Evolutionary conservation across 2,113 vertebrate species (phyloP).

Genomic region (Anguilla japonica): DNA sequence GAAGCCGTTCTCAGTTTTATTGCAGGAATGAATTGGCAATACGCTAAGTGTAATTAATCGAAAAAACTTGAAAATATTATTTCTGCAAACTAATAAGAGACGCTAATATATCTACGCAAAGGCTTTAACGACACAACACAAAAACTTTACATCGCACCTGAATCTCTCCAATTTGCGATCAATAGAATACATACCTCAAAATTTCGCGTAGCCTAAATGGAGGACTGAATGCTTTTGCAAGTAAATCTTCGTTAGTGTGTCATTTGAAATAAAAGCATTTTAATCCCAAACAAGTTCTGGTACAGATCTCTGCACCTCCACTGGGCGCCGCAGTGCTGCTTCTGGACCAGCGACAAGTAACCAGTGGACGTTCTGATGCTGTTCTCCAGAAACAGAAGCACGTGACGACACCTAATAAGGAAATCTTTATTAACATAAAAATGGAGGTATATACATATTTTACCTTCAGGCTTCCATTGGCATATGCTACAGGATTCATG

Average conservation of each 20-base stretch:
- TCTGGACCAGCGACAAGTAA: constrained; percentile 16
- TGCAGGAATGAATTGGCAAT: not conserved
- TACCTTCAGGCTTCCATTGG: not conserved
- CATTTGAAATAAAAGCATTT: constrained; percentile 6
- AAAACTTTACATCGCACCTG: not conserved
- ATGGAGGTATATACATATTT: not conserved
- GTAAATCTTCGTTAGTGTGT: not conserved
- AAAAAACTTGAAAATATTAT: not conserved
- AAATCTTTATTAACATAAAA: constrained; percentile 7
- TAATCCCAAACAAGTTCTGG: constrained; percentile 1
- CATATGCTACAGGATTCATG: not conserved
- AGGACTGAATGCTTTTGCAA: not conserved
- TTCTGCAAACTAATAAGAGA: not conserved
- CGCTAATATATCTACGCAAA: not conserved
- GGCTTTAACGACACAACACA: not conserved
- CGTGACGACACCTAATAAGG: constrained; percentile 22
- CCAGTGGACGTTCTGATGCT: not conserved
- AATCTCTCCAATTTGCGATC: not conserved
- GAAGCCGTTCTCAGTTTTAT: not conserved
- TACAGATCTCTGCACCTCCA: not conserved
- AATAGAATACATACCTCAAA: constrained; percentile 8
- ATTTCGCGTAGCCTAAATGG: not conserved
- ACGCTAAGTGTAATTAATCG: not conserved
- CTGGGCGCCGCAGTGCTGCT: not conserved
- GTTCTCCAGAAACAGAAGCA: not conserved